Conservation (phyloP, 1,140 invertebrate species). For the Limonius californicus region DNA sequence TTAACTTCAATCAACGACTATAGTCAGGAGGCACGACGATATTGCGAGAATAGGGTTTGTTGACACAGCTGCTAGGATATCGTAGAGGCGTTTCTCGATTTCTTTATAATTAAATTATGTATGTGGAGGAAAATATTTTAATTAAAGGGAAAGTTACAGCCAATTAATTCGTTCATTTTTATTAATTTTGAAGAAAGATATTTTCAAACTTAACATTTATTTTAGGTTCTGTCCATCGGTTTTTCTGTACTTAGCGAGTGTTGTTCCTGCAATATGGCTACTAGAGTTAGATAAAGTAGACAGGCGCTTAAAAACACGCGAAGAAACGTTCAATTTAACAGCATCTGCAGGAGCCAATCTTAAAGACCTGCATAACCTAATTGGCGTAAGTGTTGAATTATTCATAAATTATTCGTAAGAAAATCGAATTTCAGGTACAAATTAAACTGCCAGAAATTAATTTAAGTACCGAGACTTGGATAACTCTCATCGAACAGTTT, state of each 20-base stretch:
- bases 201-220: too few relatives aligned
- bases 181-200: too few relatives aligned
- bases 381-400: slow-evolving; percentile 48
- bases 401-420: too few relatives aligned
- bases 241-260: slow-evolving; percentile 74
- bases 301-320: slow-evolving; percentile 53
- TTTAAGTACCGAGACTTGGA: slow-evolving; percentile 75
- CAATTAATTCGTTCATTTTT: too few relatives aligned
- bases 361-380: slow-evolving; percentile 54
- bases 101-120: too few relatives aligned
- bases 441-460: slow-evolving; percentile 59
- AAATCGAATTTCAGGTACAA: slow-evolving; percentile 51
- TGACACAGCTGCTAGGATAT: too few relatives aligned
- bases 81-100: too few relatives aligned
- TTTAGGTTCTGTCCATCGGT: slow-evolving; percentile 83
- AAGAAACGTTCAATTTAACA: slow-evolving; percentile 53
- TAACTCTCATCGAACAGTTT: slow-evolving; percentile 84
- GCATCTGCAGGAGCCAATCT: slow-evolving; percentile 50
- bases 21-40: too few relatives aligned
- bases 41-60: too few relatives aligned
- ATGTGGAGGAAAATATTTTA: too few relatives aligned
- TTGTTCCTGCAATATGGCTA: slow-evolving; percentile 82
- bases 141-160: too few relatives aligned
- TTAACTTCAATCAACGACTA: too few relatives aligned
- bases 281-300: slow-evolving; percentile 80